Base-by-base conservation (phyloP, 2,888 invertebrate genomes). In the Drosophila diplacantha region DNA sequence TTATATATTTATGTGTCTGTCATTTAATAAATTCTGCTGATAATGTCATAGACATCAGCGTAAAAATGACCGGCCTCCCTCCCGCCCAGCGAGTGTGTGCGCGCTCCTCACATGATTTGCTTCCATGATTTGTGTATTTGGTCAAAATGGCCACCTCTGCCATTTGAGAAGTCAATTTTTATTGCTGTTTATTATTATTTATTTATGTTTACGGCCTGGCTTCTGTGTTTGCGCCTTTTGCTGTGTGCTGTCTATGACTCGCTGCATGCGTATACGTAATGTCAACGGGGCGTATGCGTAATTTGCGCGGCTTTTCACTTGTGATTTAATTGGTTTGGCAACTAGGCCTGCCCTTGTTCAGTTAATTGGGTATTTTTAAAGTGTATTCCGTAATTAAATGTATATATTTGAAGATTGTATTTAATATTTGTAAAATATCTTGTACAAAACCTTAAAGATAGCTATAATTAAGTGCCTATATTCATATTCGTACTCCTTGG, bases 1-100 rank as follows among this genome's bases (percentile, higher is more conserved):
- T 70, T 69, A 70, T 64, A 69, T 69, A 70, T 69, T 69, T 69
- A 69, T 69, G 70, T 69, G 69, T 59, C 70, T 69, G 69, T 70
- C 69, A 70, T 69, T 69, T 69, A 70, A 69, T 69, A 69, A 69
- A 69, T 69, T 69, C 55, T 60, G 68, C 69, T 70, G 69, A 69
- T 69, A 69, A 69, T 69, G 70, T 69, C 69, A 60, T 70, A 69
- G 69, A 65, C 69, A 69, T 69, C 69, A 69, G 69, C 59, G 70
- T 70, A 52, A 55, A 69, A 64, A 69, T 69, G 66, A 67, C 66
- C 66, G 20, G 35, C 58, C 31, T 41, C 58, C 29, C n/a, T 12
- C 9, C 31, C 31, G 24, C 22, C 22, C 35, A 14, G 18, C 11
- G 18, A 11, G 24, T 38, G 41, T 31, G 14, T 46, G 20, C 44